Conservation (phyloP, 2,113 vertebrate species). For the Crotalus helleri region DNA sequence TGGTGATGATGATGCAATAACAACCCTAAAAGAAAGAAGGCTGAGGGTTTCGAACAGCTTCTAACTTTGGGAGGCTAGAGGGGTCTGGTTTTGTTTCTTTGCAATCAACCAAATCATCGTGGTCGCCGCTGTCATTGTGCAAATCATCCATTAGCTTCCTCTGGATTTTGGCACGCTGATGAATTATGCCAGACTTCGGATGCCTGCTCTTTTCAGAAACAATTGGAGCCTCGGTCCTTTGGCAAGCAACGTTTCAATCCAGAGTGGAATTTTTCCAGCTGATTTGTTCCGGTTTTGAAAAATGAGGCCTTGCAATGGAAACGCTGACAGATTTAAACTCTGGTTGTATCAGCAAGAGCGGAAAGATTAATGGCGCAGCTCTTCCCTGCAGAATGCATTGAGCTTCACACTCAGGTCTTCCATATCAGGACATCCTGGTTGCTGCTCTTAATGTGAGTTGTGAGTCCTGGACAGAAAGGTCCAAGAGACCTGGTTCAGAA, state of each 20-base stretch:
- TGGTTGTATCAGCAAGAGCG: not conserved
- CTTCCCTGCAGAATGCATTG: not conserved
- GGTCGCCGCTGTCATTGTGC: not conserved
- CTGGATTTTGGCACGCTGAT: not conserved
- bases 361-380: conserved; percentile 1
- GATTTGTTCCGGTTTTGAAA: conserved; percentile 35
- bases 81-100: not conserved
- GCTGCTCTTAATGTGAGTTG: not conserved
- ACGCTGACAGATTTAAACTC: conserved; percentile 20
- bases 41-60: not conserved
- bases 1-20: not conserved
- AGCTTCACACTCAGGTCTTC: not conserved
- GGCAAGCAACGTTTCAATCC: not conserved
- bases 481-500: not conserved
- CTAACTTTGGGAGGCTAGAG: not conserved
- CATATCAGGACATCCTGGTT: rapidly evolving
- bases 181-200: not conserved
- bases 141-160: not conserved
- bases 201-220: not conserved
- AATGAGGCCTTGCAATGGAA: not conserved
- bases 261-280: not conserved
- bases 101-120: not conserved
- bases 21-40: not conserved
- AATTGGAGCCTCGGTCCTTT: not conserved
- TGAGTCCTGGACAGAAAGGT: not conserved